phyloP scores from a whole-genome alignment of 1,140 invertebrate genomes.

The Goniozus legneri region DNA sequence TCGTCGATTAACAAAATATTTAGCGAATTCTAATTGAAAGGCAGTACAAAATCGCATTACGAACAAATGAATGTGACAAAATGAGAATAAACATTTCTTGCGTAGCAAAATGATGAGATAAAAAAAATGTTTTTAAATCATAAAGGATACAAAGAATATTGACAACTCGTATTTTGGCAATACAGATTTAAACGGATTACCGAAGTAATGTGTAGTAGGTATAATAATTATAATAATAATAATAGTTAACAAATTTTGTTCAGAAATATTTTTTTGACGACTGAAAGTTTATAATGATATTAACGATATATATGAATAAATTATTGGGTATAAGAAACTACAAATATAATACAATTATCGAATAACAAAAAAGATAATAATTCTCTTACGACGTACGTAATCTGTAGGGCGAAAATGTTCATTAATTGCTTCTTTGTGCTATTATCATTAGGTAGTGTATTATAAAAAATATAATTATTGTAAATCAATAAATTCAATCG shows the following conservation, averaged over 20 bases:
- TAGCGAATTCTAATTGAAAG: too few relatives aligned
- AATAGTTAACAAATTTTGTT: slow-evolving; percentile 39
- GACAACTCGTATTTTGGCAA: slow-evolving; percentile 49
- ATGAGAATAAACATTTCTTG: too few relatives aligned
- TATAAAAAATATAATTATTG: slow-evolving; percentile 42
- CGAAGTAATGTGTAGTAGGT: too few relatives aligned
- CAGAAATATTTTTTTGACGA: slow-evolving; percentile 45
- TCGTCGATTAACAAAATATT: slow-evolving; percentile 27
- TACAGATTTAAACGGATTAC: slow-evolving; percentile 36
- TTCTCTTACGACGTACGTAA: slow-evolving; percentile 37
- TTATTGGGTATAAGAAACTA: slow-evolving; percentile 7
- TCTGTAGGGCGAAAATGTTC: slow-evolving; percentile 49
- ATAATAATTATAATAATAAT: too few relatives aligned
- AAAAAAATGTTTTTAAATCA: too few relatives aligned
- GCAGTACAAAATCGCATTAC: too few relatives aligned
- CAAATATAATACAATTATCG: slow-evolving; percentile 10
- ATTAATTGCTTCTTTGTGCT: slow-evolving; percentile 49
- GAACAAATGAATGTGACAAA: too few relatives aligned
- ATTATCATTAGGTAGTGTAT: slow-evolving; percentile 40
- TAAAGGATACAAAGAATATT: too few relatives aligned
- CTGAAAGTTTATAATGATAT: slow-evolving; percentile 40
- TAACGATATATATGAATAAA: slow-evolving; percentile 7
- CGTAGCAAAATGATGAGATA: too few relatives aligned
- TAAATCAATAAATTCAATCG: slow-evolving; percentile 48
- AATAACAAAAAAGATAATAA: slow-evolving; percentile 38